Conservation (phyloP, 2,888 invertebrate genomes). For the Tenthredo livida region DNA sequence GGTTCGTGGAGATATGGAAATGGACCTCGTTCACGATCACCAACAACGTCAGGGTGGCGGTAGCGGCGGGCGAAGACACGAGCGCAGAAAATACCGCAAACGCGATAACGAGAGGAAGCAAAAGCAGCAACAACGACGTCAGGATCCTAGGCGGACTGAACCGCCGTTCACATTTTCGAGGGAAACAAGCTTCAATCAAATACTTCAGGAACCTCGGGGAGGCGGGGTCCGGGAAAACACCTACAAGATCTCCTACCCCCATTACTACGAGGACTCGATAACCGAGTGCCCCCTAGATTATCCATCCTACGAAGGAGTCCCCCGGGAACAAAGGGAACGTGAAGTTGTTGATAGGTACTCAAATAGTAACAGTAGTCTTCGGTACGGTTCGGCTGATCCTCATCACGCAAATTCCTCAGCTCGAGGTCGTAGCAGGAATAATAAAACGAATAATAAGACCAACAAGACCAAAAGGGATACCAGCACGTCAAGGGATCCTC, state of each 20-base stretch:
- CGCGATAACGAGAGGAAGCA: constrained; percentile 70
- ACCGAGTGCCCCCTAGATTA: constrained; percentile 68
- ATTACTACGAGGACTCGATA: constrained; percentile 74
- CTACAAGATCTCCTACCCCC: constrained; percentile 75
- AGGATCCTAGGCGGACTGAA: constrained; percentile 55
- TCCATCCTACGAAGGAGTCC: constrained; percentile 53
- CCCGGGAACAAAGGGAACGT: constrained; percentile 45
- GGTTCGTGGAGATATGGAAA: constrained; percentile 59
- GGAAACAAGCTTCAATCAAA: constrained; percentile 71
- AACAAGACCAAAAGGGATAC: constrained; percentile 33
- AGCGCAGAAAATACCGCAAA: constrained; percentile 57
- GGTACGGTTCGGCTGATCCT: constrained; percentile 41
- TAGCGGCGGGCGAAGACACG: constrained; percentile 61
- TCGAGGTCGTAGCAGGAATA: constrained; percentile 49
- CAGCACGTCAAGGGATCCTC: constrained; percentile 30
- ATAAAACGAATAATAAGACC: constrained; percentile 45
- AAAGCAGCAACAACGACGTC: constrained; percentile 60
- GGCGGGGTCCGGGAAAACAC: constrained; percentile 58
- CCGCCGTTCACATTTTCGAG: constrained; percentile 59
- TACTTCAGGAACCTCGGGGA: constrained; percentile 64
- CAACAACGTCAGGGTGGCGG: constrained; percentile 54
- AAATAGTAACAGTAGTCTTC: constrained; percentile 48
- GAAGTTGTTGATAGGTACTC: constrained; percentile 47
- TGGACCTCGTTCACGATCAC: constrained; percentile 56
- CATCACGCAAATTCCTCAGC: constrained; percentile 33